Percentiles rank a stretch among this genome's conserved stretches.
Conservation (phyloP, 2,888 invertebrate species). For the Athalia cordata region DNA sequence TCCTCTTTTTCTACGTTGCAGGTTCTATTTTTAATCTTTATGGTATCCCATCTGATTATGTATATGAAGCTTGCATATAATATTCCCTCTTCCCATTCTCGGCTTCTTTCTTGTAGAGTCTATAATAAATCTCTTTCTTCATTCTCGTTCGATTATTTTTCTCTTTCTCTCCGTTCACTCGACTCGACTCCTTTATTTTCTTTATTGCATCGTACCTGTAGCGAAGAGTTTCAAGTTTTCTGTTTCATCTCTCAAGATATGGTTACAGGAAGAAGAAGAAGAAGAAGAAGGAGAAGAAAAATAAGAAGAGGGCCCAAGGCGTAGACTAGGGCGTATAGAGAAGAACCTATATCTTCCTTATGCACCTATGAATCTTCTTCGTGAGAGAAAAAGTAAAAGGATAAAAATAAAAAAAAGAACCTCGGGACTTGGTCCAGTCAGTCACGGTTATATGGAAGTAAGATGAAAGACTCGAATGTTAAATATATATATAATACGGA, state of each 20-base stretch:
- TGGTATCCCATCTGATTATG: constrained; percentile 34
- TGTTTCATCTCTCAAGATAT: constrained; percentile 40
- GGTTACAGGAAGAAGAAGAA: background rate
- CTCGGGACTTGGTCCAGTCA: constrained; percentile 32
- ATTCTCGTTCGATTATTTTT: constrained; percentile 19
- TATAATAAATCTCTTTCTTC: constrained; percentile 33
- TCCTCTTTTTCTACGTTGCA: constrained; percentile 4
- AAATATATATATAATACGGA: no score
- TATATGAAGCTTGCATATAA: constrained; percentile 15
- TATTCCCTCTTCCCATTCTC: constrained; percentile 20
- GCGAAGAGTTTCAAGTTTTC: constrained; percentile 17
- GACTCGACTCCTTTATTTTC: background rate
- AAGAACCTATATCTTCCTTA: constrained; percentile 13
- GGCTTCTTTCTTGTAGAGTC: constrained; percentile 30
- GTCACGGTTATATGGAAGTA: constrained; percentile 12
- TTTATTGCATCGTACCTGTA: background rate
- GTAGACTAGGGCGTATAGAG: constrained; percentile 3
- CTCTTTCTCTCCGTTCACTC: constrained; percentile 18
- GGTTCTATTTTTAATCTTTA: constrained; percentile 39
- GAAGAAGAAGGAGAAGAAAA: no score
- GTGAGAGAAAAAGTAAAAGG: constrained; percentile 12
- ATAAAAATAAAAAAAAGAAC: background rate
- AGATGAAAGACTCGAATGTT: constrained; percentile 10
- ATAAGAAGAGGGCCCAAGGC: constrained; percentile 20
- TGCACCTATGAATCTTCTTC: background rate